phyloP scores from a whole-genome alignment of 2,113 vertebrate genomes.

The Todiramphus chloris region DNA sequence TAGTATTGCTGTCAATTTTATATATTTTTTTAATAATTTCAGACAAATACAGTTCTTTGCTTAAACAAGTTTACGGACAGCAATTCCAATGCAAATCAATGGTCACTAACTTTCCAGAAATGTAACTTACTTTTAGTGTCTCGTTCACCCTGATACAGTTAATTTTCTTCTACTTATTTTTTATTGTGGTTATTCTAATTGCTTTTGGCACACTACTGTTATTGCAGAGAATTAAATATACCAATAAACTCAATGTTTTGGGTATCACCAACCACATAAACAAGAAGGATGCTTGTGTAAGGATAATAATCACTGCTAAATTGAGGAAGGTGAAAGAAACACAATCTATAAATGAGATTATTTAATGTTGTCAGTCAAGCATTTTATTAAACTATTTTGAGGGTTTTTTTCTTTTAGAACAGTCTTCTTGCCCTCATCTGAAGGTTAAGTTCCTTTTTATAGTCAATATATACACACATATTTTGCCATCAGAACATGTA shows the following conservation, averaged over 20 bases:
- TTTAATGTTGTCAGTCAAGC: not conserved
- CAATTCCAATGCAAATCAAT: not conserved
- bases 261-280: not conserved
- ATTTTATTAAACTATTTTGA: not conserved
- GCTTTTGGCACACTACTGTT: not conserved
- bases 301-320: not conserved
- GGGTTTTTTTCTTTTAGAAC: not conserved
- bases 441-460: not conserved
- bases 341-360: not conserved
- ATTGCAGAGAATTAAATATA: not conserved
- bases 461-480: not conserved
- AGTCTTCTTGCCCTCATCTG: not conserved
- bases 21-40: not conserved
- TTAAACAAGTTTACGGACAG: not conserved
- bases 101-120: not conserved
- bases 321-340: not conserved
- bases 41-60: not conserved
- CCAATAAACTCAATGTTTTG: not conserved
- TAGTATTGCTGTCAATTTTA: not conserved
- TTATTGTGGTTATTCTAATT: not conserved
- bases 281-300: not conserved
- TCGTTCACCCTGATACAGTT: not conserved
- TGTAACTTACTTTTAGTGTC: not conserved
- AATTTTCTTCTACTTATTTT: not conserved
- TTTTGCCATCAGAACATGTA: not conserved